Percentiles rank a stretch among this genome's conserved stretches.
Evolutionary conservation across 2,888 invertebrate genomes (phyloP).

Genomic region (Timandra comae): DNA sequence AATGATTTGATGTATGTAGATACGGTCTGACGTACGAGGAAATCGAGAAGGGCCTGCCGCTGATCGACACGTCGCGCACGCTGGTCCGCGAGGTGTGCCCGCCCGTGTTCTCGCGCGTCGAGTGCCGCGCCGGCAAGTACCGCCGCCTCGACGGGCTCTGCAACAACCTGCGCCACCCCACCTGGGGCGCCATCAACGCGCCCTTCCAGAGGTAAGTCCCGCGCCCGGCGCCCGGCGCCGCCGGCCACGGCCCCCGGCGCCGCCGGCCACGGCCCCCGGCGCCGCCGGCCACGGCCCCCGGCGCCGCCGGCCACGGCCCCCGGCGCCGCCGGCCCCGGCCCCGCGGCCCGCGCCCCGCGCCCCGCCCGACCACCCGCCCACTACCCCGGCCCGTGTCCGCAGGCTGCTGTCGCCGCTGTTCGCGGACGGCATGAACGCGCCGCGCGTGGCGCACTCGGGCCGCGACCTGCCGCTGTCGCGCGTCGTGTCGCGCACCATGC

Average conservation of each 20-base stretch:
- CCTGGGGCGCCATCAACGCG: conserved; percentile 91
- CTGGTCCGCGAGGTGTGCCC: conserved; percentile 91
- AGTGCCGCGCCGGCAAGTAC: conserved; percentile 92
- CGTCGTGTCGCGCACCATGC: conserved; percentile 92
- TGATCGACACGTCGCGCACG: conserved; percentile 92
- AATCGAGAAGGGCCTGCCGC: conserved; percentile 89
- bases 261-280: no score
- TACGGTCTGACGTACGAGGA: conserved; percentile 91
- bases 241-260: no score
- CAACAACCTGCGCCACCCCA: conserved; percentile 91
- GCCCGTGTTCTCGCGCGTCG: conserved; percentile 89
- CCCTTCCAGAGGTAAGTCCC: conserved; percentile 91
- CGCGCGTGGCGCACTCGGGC: conserved; percentile 87
- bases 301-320: no score
- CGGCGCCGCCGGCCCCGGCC: conserved; percentile 14
- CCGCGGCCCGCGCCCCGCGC: no score
- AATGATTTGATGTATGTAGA: no score
- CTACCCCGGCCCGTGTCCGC: no score
- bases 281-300: no score
- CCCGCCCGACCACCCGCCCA: no score
- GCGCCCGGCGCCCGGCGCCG: no score
- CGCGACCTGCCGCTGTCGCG: conserved; percentile 87
- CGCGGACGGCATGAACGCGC: conserved; percentile 89
- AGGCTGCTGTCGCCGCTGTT: conserved; percentile 86
- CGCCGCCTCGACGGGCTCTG: conserved; percentile 91